Percentiles rank a stretch among this genome's conserved stretches.
phyloP scores from a whole-genome alignment of 2,888 invertebrate species.

The Polia nebulosa region DNA sequence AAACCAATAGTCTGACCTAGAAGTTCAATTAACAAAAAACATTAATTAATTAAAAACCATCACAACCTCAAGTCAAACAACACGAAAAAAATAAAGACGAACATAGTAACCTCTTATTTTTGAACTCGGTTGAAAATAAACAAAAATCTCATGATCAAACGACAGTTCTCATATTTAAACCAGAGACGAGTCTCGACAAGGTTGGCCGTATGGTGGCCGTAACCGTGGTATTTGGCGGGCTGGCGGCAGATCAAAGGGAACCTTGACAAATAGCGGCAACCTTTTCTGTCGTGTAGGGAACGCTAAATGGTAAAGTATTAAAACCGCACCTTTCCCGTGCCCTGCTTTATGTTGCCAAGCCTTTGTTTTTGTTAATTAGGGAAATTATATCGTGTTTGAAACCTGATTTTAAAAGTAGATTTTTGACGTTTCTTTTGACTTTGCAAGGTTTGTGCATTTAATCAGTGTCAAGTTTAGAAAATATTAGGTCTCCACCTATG shows the following conservation, averaged over 20 bases:
- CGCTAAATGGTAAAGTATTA: conserved; percentile 53
- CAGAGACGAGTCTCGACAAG: conserved; percentile 14
- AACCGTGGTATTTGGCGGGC: conserved; percentile 61
- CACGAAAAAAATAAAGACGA: too few species aligned
- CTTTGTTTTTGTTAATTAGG: conserved; percentile 54
- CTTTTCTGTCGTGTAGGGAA: conserved; percentile 42
- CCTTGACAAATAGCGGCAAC: conserved; percentile 59
- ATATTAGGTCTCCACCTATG: too few species aligned
- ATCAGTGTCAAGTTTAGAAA: too few species aligned
- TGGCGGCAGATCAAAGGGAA: conserved; percentile 65
- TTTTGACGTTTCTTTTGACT: too few species aligned
- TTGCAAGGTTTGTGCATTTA: too few species aligned
- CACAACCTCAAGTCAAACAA: too few species aligned
- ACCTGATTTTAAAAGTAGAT: not conserved
- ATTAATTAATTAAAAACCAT: not conserved
- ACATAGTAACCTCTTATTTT: not conserved
- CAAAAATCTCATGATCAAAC: conserved; percentile 11
- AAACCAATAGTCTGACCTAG: not conserved
- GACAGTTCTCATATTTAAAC: conserved; percentile 27
- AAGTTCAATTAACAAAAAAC: not conserved
- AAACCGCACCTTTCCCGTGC: conserved; percentile 53
- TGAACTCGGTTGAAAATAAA: not conserved
- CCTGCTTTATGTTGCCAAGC: conserved; percentile 24
- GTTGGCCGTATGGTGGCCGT: conserved; percentile 27
- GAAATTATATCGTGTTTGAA: conserved; percentile 5